phyloP scores from a whole-genome alignment of 2,797 vertebrate genomes.

The Dicrostonyx torquatus region DNA sequence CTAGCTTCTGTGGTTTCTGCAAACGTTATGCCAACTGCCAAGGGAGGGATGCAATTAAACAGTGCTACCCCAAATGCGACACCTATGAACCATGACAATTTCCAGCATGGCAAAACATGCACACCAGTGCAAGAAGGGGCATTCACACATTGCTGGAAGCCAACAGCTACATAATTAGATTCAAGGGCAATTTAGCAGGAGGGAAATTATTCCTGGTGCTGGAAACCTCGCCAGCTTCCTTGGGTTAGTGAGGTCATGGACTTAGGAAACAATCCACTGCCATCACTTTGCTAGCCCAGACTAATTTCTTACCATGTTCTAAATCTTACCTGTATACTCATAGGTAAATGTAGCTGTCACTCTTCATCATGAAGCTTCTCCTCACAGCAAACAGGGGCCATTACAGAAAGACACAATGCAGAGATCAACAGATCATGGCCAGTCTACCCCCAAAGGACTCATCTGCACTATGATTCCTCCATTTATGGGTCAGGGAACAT shows the following conservation, averaged over 20 bases:
- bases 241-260: not conserved
- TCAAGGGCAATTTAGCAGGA: not conserved
- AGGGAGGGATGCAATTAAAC: not conserved
- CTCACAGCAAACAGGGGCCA: not conserved
- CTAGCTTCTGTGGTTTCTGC: not conserved
- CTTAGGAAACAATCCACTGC: not conserved
- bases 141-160: not conserved
- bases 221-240: not conserved
- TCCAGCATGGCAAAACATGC: not conserved
- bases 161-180: not conserved
- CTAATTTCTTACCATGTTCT: not conserved
- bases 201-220: not conserved
- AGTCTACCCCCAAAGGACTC: fast-evolving
- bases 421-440: not conserved
- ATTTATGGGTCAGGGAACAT: not conserved
- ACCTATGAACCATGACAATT: not conserved
- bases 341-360: not conserved
- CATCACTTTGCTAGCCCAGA: not conserved
- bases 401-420: not conserved
- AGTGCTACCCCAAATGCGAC: not conserved
- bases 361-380: not conserved
- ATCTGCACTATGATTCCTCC: not conserved
- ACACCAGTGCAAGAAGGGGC: not conserved
- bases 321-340: not conserved
- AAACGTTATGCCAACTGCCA: not conserved